A percentile compares a stretch with the other conserved stretches of the same genome.
Evolutionary conservation across 1,140 invertebrate genomes (phyloP).

Genomic region (Anoplophora glabripennis): DNA sequence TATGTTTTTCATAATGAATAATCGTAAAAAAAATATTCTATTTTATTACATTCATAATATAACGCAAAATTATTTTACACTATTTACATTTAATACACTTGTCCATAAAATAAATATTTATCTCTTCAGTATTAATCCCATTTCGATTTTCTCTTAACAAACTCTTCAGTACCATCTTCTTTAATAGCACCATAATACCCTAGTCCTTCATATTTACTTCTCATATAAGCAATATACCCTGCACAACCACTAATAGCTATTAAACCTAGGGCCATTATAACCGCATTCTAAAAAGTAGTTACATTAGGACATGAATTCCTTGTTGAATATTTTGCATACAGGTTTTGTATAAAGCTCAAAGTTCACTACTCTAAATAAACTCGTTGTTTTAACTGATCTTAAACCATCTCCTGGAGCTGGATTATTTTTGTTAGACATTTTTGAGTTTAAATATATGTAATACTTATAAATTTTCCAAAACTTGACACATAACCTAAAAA

Average conservation of each 20-base stretch:
- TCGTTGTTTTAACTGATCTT: constrained; percentile 66
- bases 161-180: constrained; percentile 68
- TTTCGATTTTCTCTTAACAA: constrained; percentile 74
- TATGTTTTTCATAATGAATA: too few species aligned
- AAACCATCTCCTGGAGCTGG: constrained; percentile 70
- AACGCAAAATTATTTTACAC: too few species aligned
- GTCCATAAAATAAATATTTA: too few species aligned
- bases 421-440: constrained; percentile 30
- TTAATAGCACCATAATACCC: constrained; percentile 75
- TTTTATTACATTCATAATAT: too few species aligned
- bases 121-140: constrained; percentile 55
- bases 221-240: constrained; percentile 79
- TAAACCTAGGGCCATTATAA: constrained; percentile 73
- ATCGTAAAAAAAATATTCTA: too few species aligned
- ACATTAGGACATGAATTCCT: constrained; percentile 14
- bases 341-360: constrained; percentile 81
- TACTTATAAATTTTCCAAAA: constrained; percentile 3
- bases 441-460: constrained; percentile 2
- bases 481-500: constrained; percentile 9
- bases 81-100: too few species aligned
- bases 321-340: constrained; percentile 55
- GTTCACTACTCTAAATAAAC: constrained; percentile 71
- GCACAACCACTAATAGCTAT: constrained; percentile 59
- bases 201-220: constrained; percentile 68
- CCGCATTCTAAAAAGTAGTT: constrained; percentile 69